Conservation (phyloP, 2,113 vertebrate genomes). For the Speoplatyrhinus poulsoni region DNA sequence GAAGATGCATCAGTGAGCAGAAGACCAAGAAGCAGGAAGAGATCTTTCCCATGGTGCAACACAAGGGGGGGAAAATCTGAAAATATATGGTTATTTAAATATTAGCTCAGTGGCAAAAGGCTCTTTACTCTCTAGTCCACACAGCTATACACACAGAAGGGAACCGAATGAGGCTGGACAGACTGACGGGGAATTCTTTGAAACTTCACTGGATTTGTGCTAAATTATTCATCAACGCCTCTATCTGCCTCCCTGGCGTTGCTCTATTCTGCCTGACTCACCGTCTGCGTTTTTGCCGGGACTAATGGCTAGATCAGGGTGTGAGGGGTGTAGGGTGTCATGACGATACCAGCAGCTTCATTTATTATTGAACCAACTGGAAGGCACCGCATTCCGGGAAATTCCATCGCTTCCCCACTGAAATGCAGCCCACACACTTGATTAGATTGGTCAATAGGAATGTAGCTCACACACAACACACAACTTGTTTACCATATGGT, state of each 20-base stretch:
- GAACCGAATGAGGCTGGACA: slow-evolving; percentile 25
- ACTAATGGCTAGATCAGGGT: slow-evolving; percentile 39
- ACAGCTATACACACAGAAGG: slow-evolving; percentile 18
- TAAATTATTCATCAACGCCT: slow-evolving; percentile 68
- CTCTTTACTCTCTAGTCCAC: slow-evolving; percentile 35
- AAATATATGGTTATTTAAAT: slow-evolving; percentile 33
- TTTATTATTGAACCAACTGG: slow-evolving; percentile 67
- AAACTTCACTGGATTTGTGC: slow-evolving; percentile 43
- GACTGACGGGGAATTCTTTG: slow-evolving; percentile 35
- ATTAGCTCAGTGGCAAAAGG: slow-evolving; percentile 3
- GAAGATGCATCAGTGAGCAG: slow-evolving; percentile 51
- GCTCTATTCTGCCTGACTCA: slow-evolving; percentile 38
- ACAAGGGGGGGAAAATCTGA: slow-evolving; percentile 32
- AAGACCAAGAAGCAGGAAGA: slow-evolving; percentile 44
- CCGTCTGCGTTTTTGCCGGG: slow-evolving; percentile 28
- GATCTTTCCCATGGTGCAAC: slow-evolving; percentile 39
- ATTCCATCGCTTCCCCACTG: slow-evolving; percentile 40
- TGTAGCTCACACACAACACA: neutral
- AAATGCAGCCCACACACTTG: slow-evolving; percentile 16
- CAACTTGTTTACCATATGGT: slow-evolving; percentile 11
- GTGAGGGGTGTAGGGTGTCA: slow-evolving; percentile 62
- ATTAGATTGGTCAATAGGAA: slow-evolving; percentile 5
- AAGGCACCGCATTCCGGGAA: slow-evolving; percentile 43
- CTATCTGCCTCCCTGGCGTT: slow-evolving; percentile 33
- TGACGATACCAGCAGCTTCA: slow-evolving; percentile 44